Evolutionary conservation across 1,140 invertebrate species (phyloP).

Genomic region (Triops longicaudatus): DNA sequence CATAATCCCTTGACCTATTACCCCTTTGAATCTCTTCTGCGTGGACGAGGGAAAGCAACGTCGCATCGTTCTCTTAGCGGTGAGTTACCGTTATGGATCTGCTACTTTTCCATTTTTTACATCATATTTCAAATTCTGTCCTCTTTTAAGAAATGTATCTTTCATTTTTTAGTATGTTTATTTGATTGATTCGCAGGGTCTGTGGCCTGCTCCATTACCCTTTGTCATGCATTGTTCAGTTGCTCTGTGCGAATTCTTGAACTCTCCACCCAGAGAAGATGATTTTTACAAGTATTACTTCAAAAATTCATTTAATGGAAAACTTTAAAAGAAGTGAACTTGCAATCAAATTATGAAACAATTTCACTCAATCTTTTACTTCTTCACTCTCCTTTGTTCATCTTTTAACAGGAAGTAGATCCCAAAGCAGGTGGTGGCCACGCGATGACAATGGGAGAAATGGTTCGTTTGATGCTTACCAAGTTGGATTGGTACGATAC

Average conservation of each 20-base stretch:
- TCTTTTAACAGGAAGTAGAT: slow-evolving; percentile 66
- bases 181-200: slow-evolving; percentile 1
- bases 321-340: background rate
- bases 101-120: background rate
- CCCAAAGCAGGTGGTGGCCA: slow-evolving; percentile 95
- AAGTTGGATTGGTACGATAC: slow-evolving; percentile 98
- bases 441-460: slow-evolving; percentile 85
- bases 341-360: background rate
- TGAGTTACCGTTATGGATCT: background rate
- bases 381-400: slow-evolving; percentile 25
- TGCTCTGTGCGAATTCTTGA: slow-evolving; percentile 4
- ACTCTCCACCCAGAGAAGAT: slow-evolving; percentile 14
- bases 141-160: background rate
- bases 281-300: slow-evolving; percentile 13
- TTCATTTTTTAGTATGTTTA: background rate
- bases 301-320: slow-evolving; percentile 11
- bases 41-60: slow-evolving; percentile 13
- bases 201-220: slow-evolving; percentile 13
- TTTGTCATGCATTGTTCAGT: slow-evolving; percentile 13
- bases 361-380: background rate
- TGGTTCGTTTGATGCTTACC: slow-evolving; percentile 85
- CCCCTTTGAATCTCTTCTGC: slow-evolving; percentile 10
- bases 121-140: background rate
- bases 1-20: background rate
- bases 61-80: slow-evolving; percentile 7